A percentile compares a stretch with the other conserved stretches of the same genome.
phyloP scores from a whole-genome alignment of 1,140 invertebrate species.

The Saccostrea cuccullata region DNA sequence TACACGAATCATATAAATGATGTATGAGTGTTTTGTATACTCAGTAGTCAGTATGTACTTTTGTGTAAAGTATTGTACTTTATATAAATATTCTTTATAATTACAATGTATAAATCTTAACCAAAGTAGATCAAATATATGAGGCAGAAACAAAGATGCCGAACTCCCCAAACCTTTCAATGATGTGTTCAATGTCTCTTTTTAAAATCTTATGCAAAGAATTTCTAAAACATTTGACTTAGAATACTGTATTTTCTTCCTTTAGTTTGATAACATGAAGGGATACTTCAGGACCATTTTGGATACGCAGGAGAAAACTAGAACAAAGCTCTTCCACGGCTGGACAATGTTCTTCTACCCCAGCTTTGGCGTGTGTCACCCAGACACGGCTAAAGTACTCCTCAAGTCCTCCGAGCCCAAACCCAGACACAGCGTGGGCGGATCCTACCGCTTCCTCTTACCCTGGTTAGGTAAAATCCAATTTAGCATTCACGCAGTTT shows the following conservation, averaged over 20 bases:
- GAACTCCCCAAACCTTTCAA: too few species aligned
- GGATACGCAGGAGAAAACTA: background rate
- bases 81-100: too few species aligned
- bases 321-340: constrained; percentile 26
- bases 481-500: background rate
- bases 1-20: too few species aligned
- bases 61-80: too few species aligned
- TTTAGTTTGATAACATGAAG: constrained; percentile 14
- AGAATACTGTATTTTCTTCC: background rate
- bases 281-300: background rate
- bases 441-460: constrained; percentile 45
- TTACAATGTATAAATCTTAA: too few species aligned
- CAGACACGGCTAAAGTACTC: constrained; percentile 49
- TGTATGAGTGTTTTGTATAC: too few species aligned
- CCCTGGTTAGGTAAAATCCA: constrained; percentile 38
- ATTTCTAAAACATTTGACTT: too few species aligned
- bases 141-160: too few species aligned
- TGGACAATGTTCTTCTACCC: constrained; percentile 51
- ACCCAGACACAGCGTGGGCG: constrained; percentile 35
- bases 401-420: constrained; percentile 52
- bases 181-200: too few species aligned
- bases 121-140: too few species aligned
- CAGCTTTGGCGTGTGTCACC: constrained; percentile 47
- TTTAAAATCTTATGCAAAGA: too few species aligned
- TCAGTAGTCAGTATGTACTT: too few species aligned